Base-by-base conservation (phyloP, 2,797 vertebrate genomes). In the Ciconia nigra region DNA sequence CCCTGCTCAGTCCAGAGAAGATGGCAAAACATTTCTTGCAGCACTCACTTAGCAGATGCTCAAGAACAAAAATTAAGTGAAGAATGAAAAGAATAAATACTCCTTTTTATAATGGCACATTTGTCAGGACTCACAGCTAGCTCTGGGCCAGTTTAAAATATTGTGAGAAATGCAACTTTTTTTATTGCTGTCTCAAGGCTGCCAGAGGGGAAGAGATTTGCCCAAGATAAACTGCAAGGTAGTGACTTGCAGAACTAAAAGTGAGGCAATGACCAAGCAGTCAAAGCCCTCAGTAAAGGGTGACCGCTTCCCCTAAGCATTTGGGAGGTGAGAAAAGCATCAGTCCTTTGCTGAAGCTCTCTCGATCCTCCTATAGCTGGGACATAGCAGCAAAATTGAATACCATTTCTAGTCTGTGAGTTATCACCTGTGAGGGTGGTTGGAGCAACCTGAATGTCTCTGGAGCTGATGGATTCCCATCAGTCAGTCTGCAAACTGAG, bases 271-370 rank as follows among this genome's bases (percentile, higher is more conserved):
- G 15, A 44, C 22, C 52, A 26, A 72, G 55, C 52, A 70, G 26
- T 26, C 35, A n/a, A 87, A 92, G 42, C 25, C 29, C 29, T 80
- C 61, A 35, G 3, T 8, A 47, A 94, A n/a, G 35, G 49, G 18
- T 1, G 1, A 9, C 65, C 1, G 1, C 69, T 78, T 62, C 44
- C 61, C 49, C 19, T 18, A 16, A 39, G 63, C 4, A 0, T 51
- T 0, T 62, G 52, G 55, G 21, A 47, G 39, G 25, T 29, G 37
- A 51, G 31, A 41, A 37, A 58, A 85, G 5, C 61, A 52, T 17
- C 35, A 26, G 3, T 2, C 13, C 71, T 62, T 19, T 19, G 63
- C 52, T 39, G 33, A 86, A 83, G 5, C 25, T 57, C 72, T 41
- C 14, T 14, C 0, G 1, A 7, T 29, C 39, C 35, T 61, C 55